These are phyloP conservation scores for Spodoptera litura DNA, from an alignment of 1,140 invertebrate genomes.

Conservation along the genomic window DNA sequence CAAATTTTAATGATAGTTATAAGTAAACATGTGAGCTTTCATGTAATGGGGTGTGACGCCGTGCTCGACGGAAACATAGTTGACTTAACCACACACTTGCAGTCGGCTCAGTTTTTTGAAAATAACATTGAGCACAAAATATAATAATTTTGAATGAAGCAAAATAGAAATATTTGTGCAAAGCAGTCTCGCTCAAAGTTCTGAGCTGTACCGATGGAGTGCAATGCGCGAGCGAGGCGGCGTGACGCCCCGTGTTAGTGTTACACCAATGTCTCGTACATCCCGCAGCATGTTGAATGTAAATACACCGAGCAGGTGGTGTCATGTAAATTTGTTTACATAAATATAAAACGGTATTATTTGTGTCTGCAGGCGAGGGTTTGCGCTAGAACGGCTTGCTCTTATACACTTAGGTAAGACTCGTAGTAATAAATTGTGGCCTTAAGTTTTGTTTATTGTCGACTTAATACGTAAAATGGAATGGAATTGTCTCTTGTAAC, in stretches of 20 bases:
- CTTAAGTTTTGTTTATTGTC: constrained; percentile 74
- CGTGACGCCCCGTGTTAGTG: constrained; percentile 26
- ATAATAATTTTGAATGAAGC: neutral
- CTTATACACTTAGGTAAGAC: constrained; percentile 74
- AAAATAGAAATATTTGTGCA: constrained; percentile 9
- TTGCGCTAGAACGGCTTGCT: constrained; percentile 60
- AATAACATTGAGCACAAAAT: constrained; percentile 27
- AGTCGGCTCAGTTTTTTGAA: constrained; percentile 6
- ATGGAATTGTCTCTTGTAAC: constrained; percentile 46
- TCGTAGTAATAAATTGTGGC: constrained; percentile 82
- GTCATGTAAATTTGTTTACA: constrained; percentile 63
- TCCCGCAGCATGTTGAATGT: constrained; percentile 54
- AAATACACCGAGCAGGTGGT: constrained; percentile 63
- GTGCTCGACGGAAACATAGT: neutral
- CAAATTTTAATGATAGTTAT: constrained; percentile 80
- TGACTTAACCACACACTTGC: neutral
- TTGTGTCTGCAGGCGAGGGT: constrained; percentile 38
- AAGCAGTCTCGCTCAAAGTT: neutral
- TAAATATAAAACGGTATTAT: constrained; percentile 51
- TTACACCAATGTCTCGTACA: constrained; percentile 29
- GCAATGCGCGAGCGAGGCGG: neutral
- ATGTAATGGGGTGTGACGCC: constrained; percentile 50
- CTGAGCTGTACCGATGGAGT: neutral
- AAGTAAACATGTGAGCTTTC: constrained; percentile 69
- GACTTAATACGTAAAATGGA: constrained; percentile 57